These are phyloP conservation scores for Pseudotriccus pelzelni DNA, from an alignment of 2,797 vertebrate species.

Conservation along the genomic window DNA sequence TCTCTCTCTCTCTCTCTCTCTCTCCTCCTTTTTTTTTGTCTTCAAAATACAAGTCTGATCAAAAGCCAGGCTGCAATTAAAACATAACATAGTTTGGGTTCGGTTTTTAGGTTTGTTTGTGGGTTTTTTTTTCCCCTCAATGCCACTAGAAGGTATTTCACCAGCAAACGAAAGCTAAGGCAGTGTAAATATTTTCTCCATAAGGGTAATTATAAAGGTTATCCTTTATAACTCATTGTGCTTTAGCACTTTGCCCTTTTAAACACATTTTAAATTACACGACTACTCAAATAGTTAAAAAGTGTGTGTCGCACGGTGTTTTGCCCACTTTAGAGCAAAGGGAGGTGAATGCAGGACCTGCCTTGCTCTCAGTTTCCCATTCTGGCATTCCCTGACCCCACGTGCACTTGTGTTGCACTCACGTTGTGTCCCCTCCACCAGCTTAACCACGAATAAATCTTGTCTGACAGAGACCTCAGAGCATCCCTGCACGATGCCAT, in stretches of 20 bases:
- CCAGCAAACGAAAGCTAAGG: background rate
- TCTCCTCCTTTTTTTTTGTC: no score
- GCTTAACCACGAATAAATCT: background rate
- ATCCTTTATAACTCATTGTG: background rate
- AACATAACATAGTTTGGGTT: slow-evolving; percentile 33
- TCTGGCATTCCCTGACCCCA: fast-evolving
- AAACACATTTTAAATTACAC: background rate
- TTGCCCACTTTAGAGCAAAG: background rate
- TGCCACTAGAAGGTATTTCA: background rate
- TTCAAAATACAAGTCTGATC: slow-evolving; percentile 41
- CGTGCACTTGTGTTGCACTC: background rate
- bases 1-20: slow-evolving; percentile 16
- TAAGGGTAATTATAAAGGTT: background rate
- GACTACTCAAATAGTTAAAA: background rate
- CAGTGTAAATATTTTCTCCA: background rate
- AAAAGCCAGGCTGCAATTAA: slow-evolving; percentile 56
- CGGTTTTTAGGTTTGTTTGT: background rate
- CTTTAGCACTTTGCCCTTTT: background rate
- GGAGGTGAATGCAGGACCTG: background rate
- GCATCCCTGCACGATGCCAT: fast-evolving
- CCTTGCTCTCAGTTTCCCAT: background rate
- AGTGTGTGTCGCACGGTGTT: fast-evolving
- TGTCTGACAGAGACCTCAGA: fast-evolving
- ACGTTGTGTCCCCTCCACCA: fast-evolving
- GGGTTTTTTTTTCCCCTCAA: background rate